These are phyloP conservation scores for Tadarida brasiliensis DNA, from an alignment of 2,797 vertebrate species.

Conservation along the genomic window DNA sequence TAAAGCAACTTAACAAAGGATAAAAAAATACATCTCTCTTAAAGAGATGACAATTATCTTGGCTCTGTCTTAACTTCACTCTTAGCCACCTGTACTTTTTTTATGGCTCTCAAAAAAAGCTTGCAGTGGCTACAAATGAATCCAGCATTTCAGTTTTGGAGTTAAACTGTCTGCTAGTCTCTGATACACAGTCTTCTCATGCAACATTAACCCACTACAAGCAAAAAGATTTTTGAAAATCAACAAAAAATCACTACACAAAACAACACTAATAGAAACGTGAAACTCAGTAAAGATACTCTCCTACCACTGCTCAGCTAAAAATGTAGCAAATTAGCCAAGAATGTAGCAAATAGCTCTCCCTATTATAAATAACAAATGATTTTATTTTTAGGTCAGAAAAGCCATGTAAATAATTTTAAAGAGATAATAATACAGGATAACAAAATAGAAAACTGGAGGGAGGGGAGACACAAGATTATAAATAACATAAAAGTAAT, in stretches of 20 bases:
- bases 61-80: conserved; percentile 26
- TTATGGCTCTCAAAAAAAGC: conserved; percentile 48
- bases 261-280: background rate
- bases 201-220: conserved; percentile 11
- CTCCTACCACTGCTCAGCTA: conserved; percentile 58
- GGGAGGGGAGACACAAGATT: conserved; percentile 12
- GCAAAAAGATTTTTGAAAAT: conserved; percentile 35
- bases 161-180: background rate
- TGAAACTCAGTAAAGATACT: background rate
- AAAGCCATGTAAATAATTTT: conserved; percentile 43
- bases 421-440: background rate
- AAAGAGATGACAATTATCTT: conserved; percentile 51
- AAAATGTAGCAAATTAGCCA: conserved; percentile 32
- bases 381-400: conserved; percentile 53
- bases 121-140: conserved; percentile 19
- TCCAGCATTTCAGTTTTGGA: background rate
- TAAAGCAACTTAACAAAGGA: background rate
- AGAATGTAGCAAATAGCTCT: background rate
- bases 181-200: background rate
- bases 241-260: conserved; percentile 6
- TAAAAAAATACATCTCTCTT: conserved; percentile 21
- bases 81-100: conserved; percentile 20
- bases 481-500: conserved; percentile 52
- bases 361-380: conserved; percentile 19
- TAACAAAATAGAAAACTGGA: conserved; percentile 52